Conservation (phyloP, 2,797 vertebrate genomes). For the Labeo calbasu region DNA sequence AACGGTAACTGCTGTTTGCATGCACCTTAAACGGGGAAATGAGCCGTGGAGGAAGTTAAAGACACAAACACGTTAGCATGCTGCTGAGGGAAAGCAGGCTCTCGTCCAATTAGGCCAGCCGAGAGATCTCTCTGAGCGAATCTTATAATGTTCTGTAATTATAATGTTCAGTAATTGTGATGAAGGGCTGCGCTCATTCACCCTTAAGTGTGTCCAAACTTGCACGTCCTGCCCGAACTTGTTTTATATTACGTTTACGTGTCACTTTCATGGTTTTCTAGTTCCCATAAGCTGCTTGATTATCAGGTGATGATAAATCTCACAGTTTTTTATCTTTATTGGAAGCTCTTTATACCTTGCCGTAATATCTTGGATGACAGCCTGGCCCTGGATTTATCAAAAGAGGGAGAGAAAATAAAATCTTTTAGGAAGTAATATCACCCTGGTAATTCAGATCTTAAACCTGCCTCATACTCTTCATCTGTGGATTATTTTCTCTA, state of each 20-base stretch:
- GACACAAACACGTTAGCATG: constrained; percentile 48
- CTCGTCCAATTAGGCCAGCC: constrained; percentile 51
- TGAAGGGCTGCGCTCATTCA: neutral
- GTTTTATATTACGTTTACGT: neutral
- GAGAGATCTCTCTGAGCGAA: constrained; percentile 40
- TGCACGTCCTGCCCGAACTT: neutral
- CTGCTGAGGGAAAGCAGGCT: constrained; percentile 59
- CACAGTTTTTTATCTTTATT: neutral
- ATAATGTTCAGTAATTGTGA: constrained; percentile 11
- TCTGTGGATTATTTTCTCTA: constrained; percentile 13
- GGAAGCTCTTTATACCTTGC: constrained; percentile 4
- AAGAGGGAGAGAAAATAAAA: neutral
- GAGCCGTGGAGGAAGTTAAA: constrained; percentile 37
- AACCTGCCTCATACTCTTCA: neutral
- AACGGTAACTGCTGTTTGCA: constrained; percentile 28
- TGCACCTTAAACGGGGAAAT: constrained; percentile 39
- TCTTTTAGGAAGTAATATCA: neutral
- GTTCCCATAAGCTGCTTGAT: neutral
- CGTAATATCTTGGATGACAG: neutral
- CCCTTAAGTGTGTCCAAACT: neutral
- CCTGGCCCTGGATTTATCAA: neutral
- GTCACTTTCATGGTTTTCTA: neutral
- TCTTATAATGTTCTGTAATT: constrained; percentile 9
- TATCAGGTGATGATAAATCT: neutral
- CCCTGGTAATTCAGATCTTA: neutral